phyloP scores from a whole-genome alignment of 2,113 vertebrate species.

The Stigmatopora nigra region DNA sequence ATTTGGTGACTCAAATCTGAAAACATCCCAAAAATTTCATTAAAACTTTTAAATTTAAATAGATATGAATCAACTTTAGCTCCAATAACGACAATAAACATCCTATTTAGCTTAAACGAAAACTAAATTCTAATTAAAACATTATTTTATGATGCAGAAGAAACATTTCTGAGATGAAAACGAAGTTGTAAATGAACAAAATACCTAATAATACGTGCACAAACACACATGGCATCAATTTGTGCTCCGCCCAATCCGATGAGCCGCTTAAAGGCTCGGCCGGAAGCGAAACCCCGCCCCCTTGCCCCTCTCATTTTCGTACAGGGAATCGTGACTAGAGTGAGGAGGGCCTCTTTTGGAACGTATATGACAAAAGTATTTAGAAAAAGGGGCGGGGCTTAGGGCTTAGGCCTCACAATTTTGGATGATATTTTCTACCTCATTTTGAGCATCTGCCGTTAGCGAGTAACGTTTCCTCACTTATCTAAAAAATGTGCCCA shows the following conservation, averaged over 20 bases:
- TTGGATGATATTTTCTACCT: no score
- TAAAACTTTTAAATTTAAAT: no score
- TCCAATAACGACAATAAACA: no score
- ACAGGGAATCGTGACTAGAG: neutral
- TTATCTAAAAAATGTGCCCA: no score
- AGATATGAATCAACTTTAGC: no score
- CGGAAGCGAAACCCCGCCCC: neutral
- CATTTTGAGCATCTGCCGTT: no score
- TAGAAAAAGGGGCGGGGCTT: neutral
- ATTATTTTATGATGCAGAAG: neutral
- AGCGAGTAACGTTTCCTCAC: no score
- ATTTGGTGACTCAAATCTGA: no score
- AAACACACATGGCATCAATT: slow-evolving; percentile 6
- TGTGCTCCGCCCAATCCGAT: neutral
- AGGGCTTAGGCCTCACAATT: neutral
- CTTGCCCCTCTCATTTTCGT: neutral
- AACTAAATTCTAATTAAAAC: no score
- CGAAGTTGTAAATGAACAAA: neutral
- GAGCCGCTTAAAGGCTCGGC: neutral
- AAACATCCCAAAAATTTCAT: no score
- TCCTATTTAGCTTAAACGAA: no score
- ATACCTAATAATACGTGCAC: neutral
- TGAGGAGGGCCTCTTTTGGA: neutral
- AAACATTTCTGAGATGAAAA: neutral
- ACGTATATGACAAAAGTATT: neutral